These are phyloP conservation scores for Rutpela maculata DNA, from an alignment of 2,888 invertebrate species.

Conservation along the genomic window DNA sequence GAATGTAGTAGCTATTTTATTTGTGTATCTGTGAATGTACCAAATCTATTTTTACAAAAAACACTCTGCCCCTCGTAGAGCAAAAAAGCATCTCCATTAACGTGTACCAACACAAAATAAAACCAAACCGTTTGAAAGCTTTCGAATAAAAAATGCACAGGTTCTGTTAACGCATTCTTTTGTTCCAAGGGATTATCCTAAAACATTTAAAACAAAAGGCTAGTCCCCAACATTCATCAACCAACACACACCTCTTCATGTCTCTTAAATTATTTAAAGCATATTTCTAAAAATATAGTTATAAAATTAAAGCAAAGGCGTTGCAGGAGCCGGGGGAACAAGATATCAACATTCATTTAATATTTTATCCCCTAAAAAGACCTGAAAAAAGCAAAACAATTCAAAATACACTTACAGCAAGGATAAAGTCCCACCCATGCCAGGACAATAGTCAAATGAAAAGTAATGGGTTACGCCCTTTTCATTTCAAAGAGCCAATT, in stretches of 20 bases:
- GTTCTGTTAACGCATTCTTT: conserved; percentile 28
- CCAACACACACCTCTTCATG: conserved; percentile 51
- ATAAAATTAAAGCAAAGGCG: conserved; percentile 61
- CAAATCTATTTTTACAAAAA: not conserved
- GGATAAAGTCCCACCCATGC: conserved; percentile 56
- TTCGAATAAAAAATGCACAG: conserved; percentile 28
- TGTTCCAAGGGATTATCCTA: conserved; percentile 34
- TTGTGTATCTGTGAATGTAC: too few species aligned
- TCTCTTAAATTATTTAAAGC: conserved; percentile 60
- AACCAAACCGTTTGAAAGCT: conserved; percentile 19
- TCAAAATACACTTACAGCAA: conserved; percentile 62
- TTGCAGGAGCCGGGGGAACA: conserved; percentile 52
- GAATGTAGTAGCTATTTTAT: not conserved
- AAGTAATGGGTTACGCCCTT: conserved; percentile 60
- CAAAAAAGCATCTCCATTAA: not conserved
- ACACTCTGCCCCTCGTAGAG: not conserved
- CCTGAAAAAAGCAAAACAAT: conserved; percentile 63
- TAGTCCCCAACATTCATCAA: conserved; percentile 48
- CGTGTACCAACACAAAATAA: conserved; percentile 2
- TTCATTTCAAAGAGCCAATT: conserved; percentile 63
- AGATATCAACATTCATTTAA: conserved; percentile 71
- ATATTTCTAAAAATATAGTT: conserved; percentile 63
- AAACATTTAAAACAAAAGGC: conserved; percentile 54
- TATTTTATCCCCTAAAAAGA: conserved; percentile 68
- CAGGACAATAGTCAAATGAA: conserved; percentile 55